A percentile compares a stretch with the other conserved stretches of the same genome.
These are phyloP conservation scores for Muscicapa adusta DNA, from an alignment of 2,113 vertebrate genomes.

Conservation along the genomic window DNA sequence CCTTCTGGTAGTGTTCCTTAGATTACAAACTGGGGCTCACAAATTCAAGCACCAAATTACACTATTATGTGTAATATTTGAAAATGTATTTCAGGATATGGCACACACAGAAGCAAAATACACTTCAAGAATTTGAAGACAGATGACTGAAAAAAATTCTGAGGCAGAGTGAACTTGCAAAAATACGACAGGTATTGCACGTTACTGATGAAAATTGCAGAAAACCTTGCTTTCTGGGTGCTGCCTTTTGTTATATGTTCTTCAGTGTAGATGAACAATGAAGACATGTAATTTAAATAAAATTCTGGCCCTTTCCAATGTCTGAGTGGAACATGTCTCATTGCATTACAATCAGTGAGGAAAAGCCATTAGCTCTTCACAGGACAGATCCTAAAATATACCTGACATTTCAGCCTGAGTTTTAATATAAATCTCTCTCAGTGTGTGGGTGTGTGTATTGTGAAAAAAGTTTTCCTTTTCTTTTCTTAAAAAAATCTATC, in stretches of 20 bases:
- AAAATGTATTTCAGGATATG: background rate
- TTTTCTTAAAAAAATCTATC: background rate
- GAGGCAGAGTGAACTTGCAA: background rate
- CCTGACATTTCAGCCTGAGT: background rate
- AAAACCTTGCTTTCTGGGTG: background rate
- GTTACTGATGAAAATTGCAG: background rate
- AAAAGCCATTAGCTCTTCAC: background rate
- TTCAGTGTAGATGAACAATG: background rate
- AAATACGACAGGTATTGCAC: background rate
- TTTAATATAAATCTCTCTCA: background rate
- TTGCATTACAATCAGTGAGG: background rate
- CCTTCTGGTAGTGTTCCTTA: background rate
- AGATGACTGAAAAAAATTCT: background rate
- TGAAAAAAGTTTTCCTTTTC: background rate
- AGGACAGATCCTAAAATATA: background rate
- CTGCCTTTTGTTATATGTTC: background rate
- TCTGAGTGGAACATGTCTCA: background rate
- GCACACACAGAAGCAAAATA: background rate
- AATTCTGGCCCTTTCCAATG: background rate
- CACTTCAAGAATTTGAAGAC: background rate
- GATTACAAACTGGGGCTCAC: background rate
- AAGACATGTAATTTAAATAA: background rate
- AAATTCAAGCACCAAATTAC: background rate
- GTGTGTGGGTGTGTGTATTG: background rate
- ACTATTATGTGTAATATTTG: background rate